phyloP scores from a whole-genome alignment of 2,113 vertebrate species.

The Nothoprocta pentlandii region DNA sequence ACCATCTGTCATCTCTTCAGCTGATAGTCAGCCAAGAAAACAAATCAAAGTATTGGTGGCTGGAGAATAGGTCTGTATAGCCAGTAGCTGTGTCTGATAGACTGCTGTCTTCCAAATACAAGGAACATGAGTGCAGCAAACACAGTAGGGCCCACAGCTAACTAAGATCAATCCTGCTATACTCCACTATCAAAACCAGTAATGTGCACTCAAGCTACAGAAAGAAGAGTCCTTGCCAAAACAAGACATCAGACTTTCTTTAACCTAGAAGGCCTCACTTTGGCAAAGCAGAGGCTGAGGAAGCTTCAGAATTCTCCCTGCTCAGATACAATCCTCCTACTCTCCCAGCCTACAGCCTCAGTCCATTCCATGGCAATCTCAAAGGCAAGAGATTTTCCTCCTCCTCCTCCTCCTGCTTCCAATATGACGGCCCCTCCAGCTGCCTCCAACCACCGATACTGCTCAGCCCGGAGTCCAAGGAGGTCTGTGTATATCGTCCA shows the following conservation, averaged over 20 bases:
- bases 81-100: background rate
- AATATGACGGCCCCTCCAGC: background rate
- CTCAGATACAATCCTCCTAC: background rate
- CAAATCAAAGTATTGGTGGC: background rate
- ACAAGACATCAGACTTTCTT: background rate
- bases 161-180: background rate
- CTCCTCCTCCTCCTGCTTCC: background rate
- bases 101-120: background rate
- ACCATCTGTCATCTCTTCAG: constrained; percentile 37
- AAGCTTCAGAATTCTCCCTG: background rate
- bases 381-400: background rate
- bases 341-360: background rate
- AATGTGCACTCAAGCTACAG: background rate
- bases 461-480: background rate
- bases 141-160: background rate
- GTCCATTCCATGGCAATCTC: background rate
- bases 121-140: background rate
- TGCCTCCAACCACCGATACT: background rate
- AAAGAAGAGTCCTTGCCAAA: background rate
- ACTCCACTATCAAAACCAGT: background rate
- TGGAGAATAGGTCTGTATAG: background rate
- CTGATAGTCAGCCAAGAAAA: background rate
- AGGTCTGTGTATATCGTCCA: background rate
- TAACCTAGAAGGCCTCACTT: background rate
- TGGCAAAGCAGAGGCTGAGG: background rate